Conservation (phyloP, 2,113 vertebrate genomes). For the Podiceps cristatus region DNA sequence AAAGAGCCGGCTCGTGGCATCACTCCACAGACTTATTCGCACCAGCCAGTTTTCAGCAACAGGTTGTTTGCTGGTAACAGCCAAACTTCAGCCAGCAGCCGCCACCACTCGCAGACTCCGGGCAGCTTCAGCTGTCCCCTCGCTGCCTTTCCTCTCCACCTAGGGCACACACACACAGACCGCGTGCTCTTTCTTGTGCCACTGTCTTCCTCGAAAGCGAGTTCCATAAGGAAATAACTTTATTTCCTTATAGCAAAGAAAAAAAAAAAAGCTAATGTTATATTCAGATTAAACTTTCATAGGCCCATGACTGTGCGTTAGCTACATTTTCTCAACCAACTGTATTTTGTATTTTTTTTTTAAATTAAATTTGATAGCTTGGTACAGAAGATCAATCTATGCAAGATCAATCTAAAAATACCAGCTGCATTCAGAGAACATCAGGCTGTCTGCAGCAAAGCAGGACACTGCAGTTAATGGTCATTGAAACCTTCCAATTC, state of each 20-base stretch:
- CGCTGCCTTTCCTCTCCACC: background rate
- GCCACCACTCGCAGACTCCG: fast-evolving
- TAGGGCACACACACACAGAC: fast-evolving
- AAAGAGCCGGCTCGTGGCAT: background rate
- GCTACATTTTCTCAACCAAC: background rate
- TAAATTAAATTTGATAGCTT: background rate
- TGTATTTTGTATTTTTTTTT: background rate
- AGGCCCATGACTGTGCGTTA: background rate
- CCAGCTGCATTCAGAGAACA: background rate
- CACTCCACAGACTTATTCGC: background rate
- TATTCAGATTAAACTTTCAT: background rate
- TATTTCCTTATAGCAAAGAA: background rate
- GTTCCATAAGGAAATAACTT: background rate
- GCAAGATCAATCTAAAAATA: background rate
- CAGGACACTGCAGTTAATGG: background rate
- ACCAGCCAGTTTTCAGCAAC: background rate
- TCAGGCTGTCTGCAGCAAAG: background rate
- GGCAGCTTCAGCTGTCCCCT: background rate
- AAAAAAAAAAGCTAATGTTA: background rate
- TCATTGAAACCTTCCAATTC: background rate
- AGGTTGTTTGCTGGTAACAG: background rate
- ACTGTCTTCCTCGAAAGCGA: background rate
- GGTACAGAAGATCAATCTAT: background rate
- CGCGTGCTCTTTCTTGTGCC: fast-evolving
- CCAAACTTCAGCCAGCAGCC: background rate